Conservation (phyloP, 23 tunicate species). For the Aplidium turbinatum region DNA sequence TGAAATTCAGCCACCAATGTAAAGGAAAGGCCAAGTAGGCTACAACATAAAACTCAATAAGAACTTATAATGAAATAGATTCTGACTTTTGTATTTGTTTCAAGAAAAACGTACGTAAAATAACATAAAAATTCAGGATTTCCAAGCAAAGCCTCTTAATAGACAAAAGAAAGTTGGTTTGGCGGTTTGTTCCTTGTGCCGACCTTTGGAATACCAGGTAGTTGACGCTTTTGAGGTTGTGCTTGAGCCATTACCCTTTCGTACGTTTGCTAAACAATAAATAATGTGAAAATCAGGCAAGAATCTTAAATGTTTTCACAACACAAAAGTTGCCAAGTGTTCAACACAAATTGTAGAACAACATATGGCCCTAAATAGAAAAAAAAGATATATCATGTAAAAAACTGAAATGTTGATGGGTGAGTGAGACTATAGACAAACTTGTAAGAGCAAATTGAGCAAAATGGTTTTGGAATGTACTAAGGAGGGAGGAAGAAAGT, state of each 20-base stretch:
- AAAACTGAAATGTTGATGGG: not conserved
- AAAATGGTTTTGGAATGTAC: no score
- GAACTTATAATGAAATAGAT: no score
- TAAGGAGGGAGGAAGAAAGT: no score
- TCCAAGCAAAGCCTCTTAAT: no score
- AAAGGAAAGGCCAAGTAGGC: no score
- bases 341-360: no score
- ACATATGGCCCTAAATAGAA: not conserved
- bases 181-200: slow-evolving; percentile 55
- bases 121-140: no score
- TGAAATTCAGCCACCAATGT: no score
- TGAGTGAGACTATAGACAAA: not conserved
- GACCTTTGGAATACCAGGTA: slow-evolving; percentile 47
- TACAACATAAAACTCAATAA: no score
- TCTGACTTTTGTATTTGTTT: no score
- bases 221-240: slow-evolving; percentile 41
- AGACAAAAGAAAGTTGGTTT: slow-evolving; percentile 54
- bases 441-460: no score
- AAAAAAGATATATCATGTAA: not conserved
- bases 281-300: not conserved
- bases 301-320: not conserved
- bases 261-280: slow-evolving; percentile 44
- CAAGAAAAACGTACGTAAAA: no score
- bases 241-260: slow-evolving; percentile 66
- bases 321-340: not conserved